Percentiles rank a stretch among this genome's conserved stretches.
phyloP scores from a whole-genome alignment of 2,113 vertebrate genomes.

The Rhinopomastus cyanomelas region DNA sequence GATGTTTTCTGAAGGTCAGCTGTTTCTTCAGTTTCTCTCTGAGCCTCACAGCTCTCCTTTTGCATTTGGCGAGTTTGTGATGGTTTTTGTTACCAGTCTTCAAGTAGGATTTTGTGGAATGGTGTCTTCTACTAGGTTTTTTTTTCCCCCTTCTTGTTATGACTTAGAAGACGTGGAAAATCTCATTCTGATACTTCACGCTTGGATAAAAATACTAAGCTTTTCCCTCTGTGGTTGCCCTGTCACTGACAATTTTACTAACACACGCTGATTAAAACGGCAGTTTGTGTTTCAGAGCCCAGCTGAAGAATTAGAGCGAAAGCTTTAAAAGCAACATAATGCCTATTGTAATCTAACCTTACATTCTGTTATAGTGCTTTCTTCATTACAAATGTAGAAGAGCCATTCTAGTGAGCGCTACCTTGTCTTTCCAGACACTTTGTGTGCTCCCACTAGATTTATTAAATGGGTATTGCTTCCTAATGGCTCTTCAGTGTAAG shows the following conservation, averaged over 20 bases:
- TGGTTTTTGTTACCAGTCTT: background rate
- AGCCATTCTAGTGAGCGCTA: background rate
- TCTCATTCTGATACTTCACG: background rate
- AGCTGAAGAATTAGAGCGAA: background rate
- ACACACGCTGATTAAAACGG: background rate
- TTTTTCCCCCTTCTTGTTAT: background rate
- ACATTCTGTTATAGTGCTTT: background rate
- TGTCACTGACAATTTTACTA: background rate
- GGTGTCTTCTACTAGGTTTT: background rate
- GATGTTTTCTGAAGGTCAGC: background rate
- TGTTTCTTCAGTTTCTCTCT: background rate
- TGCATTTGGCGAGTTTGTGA: background rate
- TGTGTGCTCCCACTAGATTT: background rate
- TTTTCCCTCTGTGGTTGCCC: background rate
- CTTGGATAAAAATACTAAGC: background rate
- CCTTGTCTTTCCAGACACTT: background rate
- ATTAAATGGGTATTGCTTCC: background rate
- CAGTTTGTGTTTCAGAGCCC: background rate
- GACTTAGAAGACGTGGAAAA: background rate
- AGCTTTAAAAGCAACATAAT: rapidly evolving
- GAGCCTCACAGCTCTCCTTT: background rate
- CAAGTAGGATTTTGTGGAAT: background rate
- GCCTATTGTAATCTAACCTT: background rate
- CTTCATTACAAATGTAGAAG: background rate
- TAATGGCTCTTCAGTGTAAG: background rate